phyloP scores from a whole-genome alignment of 1,140 invertebrate genomes.

The Antheraea pernyi region DNA sequence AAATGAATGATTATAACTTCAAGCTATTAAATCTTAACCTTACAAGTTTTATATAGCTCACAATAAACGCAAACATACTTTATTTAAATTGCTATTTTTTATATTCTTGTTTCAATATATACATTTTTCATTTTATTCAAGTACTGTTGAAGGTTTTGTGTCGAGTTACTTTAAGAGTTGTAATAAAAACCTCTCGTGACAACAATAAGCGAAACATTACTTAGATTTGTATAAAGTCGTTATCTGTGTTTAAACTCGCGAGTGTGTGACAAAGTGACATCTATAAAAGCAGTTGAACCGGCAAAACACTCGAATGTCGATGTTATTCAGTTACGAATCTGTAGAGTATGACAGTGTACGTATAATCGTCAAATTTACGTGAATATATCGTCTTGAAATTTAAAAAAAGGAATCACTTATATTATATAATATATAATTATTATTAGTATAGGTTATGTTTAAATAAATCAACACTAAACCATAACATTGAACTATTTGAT shows the following conservation, averaged over 20 bases:
- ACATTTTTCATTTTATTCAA: neutral
- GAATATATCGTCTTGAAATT: no score
- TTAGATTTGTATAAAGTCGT: conserved; percentile 40
- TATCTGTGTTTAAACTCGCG: conserved; percentile 43
- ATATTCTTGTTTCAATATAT: neutral
- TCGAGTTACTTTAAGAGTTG: neutral
- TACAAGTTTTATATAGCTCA: neutral
- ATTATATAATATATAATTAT: no score
- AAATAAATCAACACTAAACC: no score
- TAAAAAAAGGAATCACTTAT: no score
- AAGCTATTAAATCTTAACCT: neutral
- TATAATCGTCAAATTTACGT: neutral
- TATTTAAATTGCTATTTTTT: neutral
- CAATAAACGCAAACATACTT: neutral
- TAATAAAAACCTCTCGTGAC: conserved; percentile 16
- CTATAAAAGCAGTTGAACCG: conserved; percentile 51
- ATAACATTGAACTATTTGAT: no score
- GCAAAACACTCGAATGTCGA: conserved; percentile 53
- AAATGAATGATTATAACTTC: no score
- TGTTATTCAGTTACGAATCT: conserved; percentile 34
- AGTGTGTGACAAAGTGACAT: conserved; percentile 55
- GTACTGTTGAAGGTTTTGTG: neutral
- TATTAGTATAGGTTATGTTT: no score
- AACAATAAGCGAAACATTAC: conserved; percentile 39
- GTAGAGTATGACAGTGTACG: neutral